These are phyloP conservation scores for Dendrolimus houi DNA, from an alignment of 2,888 invertebrate genomes.

Conservation along the genomic window DNA sequence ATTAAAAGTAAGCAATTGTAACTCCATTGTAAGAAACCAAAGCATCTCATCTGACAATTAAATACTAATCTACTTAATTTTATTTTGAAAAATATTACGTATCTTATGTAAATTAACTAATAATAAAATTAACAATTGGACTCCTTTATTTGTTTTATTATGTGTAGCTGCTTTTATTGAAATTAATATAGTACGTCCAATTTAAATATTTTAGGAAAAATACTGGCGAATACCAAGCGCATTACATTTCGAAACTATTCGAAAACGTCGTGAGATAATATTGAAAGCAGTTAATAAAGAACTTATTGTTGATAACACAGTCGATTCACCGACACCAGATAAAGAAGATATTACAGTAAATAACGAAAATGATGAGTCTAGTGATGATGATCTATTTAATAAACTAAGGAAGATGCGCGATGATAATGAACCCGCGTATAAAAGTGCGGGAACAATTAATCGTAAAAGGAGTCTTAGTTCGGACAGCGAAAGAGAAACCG, in stretches of 20 bases:
- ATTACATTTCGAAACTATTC: slow-evolving; percentile 72
- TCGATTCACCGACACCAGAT: slow-evolving; percentile 6
- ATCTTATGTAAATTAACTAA: no score
- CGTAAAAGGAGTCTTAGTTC: slow-evolving; percentile 52
- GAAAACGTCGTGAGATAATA: slow-evolving; percentile 73
- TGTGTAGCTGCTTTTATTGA: no score
- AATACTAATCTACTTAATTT: no score
- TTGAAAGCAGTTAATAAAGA: slow-evolving; percentile 73
- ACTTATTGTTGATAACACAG: slow-evolving; percentile 38
- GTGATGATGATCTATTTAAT: slow-evolving; percentile 58
- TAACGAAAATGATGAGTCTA: slow-evolving; percentile 25
- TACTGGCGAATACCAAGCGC: slow-evolving; percentile 91
- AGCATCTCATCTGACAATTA: no score
- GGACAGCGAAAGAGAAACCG: slow-evolving; percentile 38
- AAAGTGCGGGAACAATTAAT: slow-evolving; percentile 18
- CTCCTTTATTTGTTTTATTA: no score
- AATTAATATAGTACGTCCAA: no score
- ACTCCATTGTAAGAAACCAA: no score
- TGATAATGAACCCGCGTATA: slow-evolving; percentile 18
- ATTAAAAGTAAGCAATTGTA: no score
- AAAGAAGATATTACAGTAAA: slow-evolving; percentile 3
- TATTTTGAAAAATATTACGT: no score
- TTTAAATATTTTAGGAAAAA: slow-evolving; percentile 76
- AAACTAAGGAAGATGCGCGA: slow-evolving; percentile 55
- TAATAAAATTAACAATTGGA: no score